phyloP scores from a whole-genome alignment of 2,797 vertebrate genomes.

The Ptychobarbus kaznakovi region DNA sequence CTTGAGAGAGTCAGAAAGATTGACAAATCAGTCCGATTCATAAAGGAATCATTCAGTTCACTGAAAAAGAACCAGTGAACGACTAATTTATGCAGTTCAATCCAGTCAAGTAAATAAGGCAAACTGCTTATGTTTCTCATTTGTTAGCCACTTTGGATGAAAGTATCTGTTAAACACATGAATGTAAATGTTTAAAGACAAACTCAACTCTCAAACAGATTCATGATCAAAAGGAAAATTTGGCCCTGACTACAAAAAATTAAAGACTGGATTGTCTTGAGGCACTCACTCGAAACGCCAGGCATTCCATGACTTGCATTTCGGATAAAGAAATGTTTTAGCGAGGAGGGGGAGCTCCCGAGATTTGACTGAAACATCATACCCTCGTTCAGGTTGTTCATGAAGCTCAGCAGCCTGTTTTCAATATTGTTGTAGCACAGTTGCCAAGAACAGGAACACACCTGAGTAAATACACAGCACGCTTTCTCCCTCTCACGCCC shows the following conservation, averaged over 20 bases:
- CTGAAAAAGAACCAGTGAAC: background rate
- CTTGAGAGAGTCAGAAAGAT: background rate
- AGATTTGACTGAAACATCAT: slow-evolving; percentile 39
- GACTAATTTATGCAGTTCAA: background rate
- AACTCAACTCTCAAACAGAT: background rate
- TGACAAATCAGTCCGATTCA: background rate
- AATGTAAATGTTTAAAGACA: slow-evolving; percentile 22
- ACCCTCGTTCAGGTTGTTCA: slow-evolving; percentile 64
- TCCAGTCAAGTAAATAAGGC: background rate
- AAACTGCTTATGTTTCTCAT: background rate
- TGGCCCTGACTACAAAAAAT: background rate
- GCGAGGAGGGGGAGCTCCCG: slow-evolving; percentile 57
- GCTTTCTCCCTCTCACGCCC: slow-evolving; percentile 59
- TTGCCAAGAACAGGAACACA: slow-evolving; percentile 76
- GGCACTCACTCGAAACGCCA: slow-evolving; percentile 45
- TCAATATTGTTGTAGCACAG: slow-evolving; percentile 74
- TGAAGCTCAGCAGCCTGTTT: slow-evolving; percentile 71
- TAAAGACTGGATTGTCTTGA: slow-evolving; percentile 9
- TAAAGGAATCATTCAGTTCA: background rate
- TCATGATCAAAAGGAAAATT: background rate
- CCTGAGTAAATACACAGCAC: slow-evolving; percentile 78
- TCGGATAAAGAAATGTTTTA: slow-evolving; percentile 43
- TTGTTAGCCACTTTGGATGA: background rate
- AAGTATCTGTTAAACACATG: background rate
- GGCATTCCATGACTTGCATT: slow-evolving; percentile 62